phyloP scores from a whole-genome alignment of 2,113 vertebrate species.

The Pogonocichla stellata region DNA sequence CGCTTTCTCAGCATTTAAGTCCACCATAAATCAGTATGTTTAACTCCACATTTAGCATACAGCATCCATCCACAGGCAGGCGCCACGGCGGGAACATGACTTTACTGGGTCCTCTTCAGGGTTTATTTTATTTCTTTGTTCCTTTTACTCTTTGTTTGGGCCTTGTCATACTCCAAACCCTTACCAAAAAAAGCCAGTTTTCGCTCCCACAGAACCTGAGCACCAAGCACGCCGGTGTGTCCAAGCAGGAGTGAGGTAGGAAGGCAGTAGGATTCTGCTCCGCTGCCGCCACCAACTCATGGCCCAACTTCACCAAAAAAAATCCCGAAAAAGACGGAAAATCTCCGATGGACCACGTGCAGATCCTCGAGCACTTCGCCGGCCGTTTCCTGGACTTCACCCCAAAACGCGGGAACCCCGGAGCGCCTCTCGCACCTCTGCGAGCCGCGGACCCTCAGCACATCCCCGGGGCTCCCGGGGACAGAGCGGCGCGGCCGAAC shows the following conservation, averaged over 20 bases:
- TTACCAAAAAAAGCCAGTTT: not conserved
- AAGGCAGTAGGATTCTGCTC: not conserved
- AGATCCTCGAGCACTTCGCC: not conserved
- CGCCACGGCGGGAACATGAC: accelerated
- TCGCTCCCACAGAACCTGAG: accelerated
- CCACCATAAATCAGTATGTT: not conserved
- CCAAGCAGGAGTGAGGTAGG: not conserved
- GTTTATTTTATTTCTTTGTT: not conserved
- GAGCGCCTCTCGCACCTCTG: not conserved
- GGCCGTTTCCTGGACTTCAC: not conserved
- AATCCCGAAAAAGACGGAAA: accelerated
- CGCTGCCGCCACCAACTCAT: not conserved
- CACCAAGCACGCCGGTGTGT: accelerated
- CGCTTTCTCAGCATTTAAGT: not conserved
- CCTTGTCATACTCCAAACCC: not conserved
- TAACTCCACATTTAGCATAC: not conserved
- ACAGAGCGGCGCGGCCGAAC: not conserved
- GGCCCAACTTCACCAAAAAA: not conserved
- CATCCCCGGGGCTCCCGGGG: not conserved
- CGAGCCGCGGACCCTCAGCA: accelerated
- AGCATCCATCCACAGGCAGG: not conserved
- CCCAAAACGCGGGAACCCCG: not conserved
- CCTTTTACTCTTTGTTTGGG: not conserved
- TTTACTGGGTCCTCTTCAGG: not conserved
- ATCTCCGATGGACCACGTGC: not conserved